phyloP scores from a whole-genome alignment of 2,888 invertebrate species.

The Ommatoiulus sabulosus region DNA sequence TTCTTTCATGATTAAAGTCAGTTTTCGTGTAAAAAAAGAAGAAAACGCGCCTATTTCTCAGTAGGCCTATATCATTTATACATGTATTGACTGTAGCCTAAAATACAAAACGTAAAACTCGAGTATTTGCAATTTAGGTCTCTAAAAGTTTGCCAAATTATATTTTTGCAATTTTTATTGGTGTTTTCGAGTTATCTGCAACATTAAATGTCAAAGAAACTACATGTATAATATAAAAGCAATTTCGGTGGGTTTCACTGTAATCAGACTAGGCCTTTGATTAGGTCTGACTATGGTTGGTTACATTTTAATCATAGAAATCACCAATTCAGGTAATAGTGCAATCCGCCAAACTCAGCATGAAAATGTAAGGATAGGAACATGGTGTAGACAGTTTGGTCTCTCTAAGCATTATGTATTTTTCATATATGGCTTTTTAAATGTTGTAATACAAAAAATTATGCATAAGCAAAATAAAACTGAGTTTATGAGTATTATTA shows the following conservation, averaged over 20 bases:
- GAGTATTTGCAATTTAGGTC: no score
- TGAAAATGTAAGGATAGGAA: not conserved
- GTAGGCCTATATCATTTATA: not conserved
- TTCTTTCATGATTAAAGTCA: not conserved
- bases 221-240: no score
- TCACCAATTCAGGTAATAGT: no score
- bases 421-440: not conserved
- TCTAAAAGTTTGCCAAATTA: no score
- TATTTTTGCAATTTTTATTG: not conserved
- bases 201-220: not conserved
- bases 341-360: no score
- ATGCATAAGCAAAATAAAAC: not conserved
- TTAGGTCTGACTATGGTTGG: no score
- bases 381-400: not conserved
- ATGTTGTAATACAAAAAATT: not conserved
- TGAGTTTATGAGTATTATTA: constrained; percentile 25
- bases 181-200: not conserved
- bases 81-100: no score
- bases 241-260: no score
- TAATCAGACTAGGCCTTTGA: no score
- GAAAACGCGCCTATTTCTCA: not conserved
- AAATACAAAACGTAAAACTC: no score
- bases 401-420: not conserved
- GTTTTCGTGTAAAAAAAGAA: not conserved
- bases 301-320: no score